Base-by-base conservation (phyloP, 2,888 invertebrate genomes). In the Hipparchia semele region DNA sequence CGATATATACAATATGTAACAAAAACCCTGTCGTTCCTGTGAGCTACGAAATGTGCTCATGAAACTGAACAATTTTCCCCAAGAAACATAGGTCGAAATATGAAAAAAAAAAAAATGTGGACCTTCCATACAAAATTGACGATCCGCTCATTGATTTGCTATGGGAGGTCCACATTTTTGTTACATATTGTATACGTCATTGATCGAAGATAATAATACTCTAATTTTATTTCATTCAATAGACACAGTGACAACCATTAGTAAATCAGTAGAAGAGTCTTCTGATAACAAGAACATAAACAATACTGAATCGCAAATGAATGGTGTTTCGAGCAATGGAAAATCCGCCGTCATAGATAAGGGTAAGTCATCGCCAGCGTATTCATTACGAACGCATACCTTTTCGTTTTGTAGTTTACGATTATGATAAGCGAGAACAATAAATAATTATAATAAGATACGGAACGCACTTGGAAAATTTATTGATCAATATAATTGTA, bases 211-310 rank as follows among this genome's bases (percentile, higher is more conserved):
- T 39, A 39, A 39, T 4, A 39, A 39, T 39, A 39, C 39, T 39
- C 3, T 39, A 39, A 39, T 2, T 39, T 49, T 8, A 64, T 6
- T 72, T 70, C 68, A 46, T 67, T 66, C 67, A 64, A 73, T 67
- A 74, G 77, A 72, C 53, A 78, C 89, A 1, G 89, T 90, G 2
- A 83, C 86, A 10, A 85, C 86, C 58, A 87, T 86, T 71, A 89
- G 86, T 13, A 91, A 90, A 72, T 84, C 89, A 0, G 83, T 83
- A 5, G 91, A 90, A 80, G 88, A 89, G 10, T 90, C 89, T 0
- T 70, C 84, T n/a, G 86, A 87, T 65, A 90, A 91, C 74, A 89
- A 88, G 78, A 88, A 79, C 12, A 89, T 85, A 54, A 80, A 75
- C 49, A 84, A 83, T 46, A 70, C 76, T 12, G 80, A 76, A 23